Percentiles rank a stretch among this genome's conserved stretches.
These are phyloP conservation scores for Hypolimnas misippus DNA, from an alignment of 2,888 invertebrate species.

Conservation along the genomic window DNA sequence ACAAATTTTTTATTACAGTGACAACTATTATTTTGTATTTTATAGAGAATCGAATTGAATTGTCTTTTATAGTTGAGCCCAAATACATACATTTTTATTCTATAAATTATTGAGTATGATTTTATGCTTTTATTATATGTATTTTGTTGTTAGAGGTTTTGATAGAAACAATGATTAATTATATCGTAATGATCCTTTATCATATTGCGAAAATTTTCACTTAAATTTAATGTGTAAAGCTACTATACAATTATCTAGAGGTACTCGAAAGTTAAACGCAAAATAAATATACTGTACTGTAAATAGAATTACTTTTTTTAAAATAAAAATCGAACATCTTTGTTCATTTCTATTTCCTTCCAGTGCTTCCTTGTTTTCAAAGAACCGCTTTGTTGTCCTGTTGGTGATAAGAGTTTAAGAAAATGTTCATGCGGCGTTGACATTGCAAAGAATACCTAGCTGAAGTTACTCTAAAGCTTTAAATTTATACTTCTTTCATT, in stretches of 20 bases:
- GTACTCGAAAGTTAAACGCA: neutral
- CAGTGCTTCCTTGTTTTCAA: neutral
- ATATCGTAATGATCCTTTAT: no score
- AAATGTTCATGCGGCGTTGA: conserved; percentile 3
- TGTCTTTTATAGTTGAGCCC: no score
- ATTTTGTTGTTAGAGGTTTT: no score
- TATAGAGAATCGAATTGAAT: no score
- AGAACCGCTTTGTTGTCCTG: conserved; percentile 1
- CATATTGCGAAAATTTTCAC: no score
- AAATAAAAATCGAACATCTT: neutral
- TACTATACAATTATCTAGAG: no score
- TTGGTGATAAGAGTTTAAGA: conserved; percentile 11
- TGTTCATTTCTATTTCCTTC: conserved; percentile 1
- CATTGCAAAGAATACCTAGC: conserved; percentile 8
- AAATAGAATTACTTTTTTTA: neutral
- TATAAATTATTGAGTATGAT: no score
- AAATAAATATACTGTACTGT: neutral
- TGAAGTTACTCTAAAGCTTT: neutral
- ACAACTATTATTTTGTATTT: no score
- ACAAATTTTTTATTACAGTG: no score
- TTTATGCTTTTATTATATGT: no score
- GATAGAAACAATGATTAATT: no score
- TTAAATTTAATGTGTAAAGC: neutral
- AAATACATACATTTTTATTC: no score
- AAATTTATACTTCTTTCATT: neutral